These are phyloP conservation scores for Paedocypris sp. DNA, from an alignment of 2,113 vertebrate species.

Conservation along the genomic window DNA sequence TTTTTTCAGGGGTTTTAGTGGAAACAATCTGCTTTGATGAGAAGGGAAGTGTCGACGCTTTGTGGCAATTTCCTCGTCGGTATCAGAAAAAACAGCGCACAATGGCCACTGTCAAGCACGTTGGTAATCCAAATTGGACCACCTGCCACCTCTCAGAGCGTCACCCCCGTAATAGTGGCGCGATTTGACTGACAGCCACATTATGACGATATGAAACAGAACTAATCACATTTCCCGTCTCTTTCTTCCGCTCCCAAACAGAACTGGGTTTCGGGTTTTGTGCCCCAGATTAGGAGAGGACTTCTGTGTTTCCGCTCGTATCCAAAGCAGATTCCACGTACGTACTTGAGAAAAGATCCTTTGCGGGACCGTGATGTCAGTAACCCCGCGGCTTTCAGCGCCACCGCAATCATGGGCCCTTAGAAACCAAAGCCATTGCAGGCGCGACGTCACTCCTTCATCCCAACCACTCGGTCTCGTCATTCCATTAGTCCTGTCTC, in stretches of 20 bases:
- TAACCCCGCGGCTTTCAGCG: conserved; percentile 1
- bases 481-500: conserved; percentile 10
- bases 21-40: too few species aligned
- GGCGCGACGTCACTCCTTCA: conserved; percentile 15
- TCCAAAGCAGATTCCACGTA: conserved; percentile 4
- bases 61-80: not conserved
- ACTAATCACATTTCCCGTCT: conserved; percentile 15
- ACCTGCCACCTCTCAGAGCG: conserved; percentile 16
- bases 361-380: not conserved
- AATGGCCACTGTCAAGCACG: conserved; percentile 3
- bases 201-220: conserved; percentile 9
- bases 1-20: not conserved
- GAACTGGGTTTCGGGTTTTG: not conserved
- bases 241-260: not conserved
- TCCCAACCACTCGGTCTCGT: not conserved
- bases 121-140: conserved; percentile 12
- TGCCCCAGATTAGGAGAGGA: not conserved
- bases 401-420: conserved; percentile 13
- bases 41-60: not conserved
- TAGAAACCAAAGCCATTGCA: conserved; percentile 21
- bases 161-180: conserved; percentile 13
- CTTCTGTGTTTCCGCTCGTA: conserved; percentile 1
- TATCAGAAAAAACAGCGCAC: not conserved
- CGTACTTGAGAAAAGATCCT: not conserved
- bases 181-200: conserved; percentile 12